Conservation (phyloP, 2,888 invertebrate species). For the Lottia gigantea region DNA sequence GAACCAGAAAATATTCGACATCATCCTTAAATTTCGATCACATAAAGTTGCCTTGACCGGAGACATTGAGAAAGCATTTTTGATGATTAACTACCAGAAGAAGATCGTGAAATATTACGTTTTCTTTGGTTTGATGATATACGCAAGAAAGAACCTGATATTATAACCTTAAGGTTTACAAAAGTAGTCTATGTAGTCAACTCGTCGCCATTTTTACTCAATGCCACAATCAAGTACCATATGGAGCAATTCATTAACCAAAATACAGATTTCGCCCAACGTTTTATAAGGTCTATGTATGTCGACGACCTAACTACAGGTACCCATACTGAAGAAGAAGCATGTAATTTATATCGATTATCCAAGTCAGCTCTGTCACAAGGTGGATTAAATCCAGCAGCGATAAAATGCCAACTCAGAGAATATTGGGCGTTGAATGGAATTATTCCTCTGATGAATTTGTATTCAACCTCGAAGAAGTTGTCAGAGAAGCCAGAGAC, state of each 20-base stretch:
- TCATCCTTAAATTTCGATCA: neutral
- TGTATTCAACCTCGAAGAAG: neutral
- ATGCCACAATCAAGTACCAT: neutral
- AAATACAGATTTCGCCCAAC: neutral
- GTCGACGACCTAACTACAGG: neutral
- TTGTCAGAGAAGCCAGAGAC: neutral
- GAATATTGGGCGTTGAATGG: neutral
- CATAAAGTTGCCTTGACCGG: neutral
- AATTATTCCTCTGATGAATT: neutral
- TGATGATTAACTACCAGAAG: neutral
- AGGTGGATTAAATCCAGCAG: neutral
- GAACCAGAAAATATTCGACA: slow-evolving; percentile 3
- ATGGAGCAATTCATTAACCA: neutral
- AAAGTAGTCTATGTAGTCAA: neutral
- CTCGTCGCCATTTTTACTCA: neutral
- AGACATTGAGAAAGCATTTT: neutral
- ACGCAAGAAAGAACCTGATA: neutral
- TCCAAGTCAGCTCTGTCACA: neutral
- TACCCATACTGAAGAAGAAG: neutral
- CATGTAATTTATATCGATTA: neutral
- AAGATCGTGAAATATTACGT: neutral
- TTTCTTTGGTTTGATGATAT: neutral
- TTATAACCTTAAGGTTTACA: neutral
- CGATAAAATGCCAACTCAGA: neutral
- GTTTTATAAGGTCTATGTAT: neutral